Percentiles rank a stretch among this genome's conserved stretches.
phyloP scores from a whole-genome alignment of 2,113 vertebrate genomes.

The Noctilio leporinus region DNA sequence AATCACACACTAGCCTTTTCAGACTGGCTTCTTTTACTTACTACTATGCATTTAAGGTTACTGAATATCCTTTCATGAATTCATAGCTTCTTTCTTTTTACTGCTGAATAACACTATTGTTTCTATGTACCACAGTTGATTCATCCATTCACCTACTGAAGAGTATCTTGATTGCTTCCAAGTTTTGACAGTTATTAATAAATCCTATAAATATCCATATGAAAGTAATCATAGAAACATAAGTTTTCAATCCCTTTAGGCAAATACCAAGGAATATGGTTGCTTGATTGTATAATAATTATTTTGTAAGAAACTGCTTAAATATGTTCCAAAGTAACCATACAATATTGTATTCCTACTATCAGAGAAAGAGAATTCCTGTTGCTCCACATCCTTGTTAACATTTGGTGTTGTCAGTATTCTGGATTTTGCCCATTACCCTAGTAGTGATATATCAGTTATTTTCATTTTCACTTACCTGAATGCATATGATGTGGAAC shows the following conservation, averaged over 20 bases:
- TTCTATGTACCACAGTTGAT: background rate
- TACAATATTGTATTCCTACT: background rate
- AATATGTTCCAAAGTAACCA: background rate
- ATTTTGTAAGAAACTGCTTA: background rate
- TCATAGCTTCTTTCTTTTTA: background rate
- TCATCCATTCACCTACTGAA: background rate
- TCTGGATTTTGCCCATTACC: background rate
- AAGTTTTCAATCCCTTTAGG: background rate
- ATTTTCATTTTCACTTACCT: background rate
- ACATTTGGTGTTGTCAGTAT: background rate
- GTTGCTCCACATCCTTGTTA: background rate
- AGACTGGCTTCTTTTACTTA: background rate
- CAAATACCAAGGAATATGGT: background rate
- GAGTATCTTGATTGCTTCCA: no score
- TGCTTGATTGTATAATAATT: background rate
- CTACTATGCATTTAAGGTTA: background rate
- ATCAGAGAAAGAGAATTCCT: background rate
- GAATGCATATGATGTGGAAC: background rate
- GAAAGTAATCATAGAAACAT: background rate
- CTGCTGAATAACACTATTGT: background rate
- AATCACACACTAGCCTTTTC: background rate
- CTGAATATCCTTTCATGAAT: background rate
- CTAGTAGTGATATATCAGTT: background rate
- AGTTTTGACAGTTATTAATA: background rate
- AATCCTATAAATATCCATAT: background rate